Conservation (phyloP, 1,140 invertebrate genomes). For the Drosophila fuyamai region DNA sequence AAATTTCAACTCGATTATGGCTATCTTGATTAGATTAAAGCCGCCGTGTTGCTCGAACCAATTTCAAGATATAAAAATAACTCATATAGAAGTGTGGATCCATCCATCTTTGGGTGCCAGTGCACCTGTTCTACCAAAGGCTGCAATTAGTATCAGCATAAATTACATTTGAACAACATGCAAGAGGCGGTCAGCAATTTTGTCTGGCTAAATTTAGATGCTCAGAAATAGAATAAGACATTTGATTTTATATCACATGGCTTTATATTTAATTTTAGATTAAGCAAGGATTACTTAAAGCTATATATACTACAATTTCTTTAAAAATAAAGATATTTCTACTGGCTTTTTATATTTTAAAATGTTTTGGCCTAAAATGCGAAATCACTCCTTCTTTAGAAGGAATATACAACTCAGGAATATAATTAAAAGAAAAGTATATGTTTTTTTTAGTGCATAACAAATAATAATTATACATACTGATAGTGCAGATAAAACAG, state of each 20-base stretch:
- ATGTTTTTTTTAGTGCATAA: neutral
- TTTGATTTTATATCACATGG: neutral
- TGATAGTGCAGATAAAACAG: neutral
- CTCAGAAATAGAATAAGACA: neutral
- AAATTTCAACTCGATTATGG: constrained; percentile 57
- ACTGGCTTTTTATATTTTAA: too few species aligned
- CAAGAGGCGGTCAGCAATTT: constrained; percentile 53
- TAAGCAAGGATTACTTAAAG: too few species aligned
- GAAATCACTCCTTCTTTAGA: too few species aligned
- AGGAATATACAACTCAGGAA: too few species aligned
- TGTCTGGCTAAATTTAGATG: constrained; percentile 19
- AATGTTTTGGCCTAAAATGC: too few species aligned
- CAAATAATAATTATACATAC: neutral
- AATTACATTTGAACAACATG: constrained; percentile 55
- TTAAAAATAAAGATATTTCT: too few species aligned
- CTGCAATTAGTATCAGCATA: constrained; percentile 24
- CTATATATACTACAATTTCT: too few species aligned
- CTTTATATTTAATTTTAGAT: neutral
- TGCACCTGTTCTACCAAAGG: constrained; percentile 32
- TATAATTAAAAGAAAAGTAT: too few species aligned
- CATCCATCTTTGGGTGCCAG: constrained; percentile 36
- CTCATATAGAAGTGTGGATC: neutral
- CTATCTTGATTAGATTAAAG: constrained; percentile 54
- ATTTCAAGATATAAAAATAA: constrained; percentile 31
- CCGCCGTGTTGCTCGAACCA: constrained; percentile 2